Base-by-base conservation (phyloP, 2,113 vertebrate genomes). In the Leucopsar rothschildi region DNA sequence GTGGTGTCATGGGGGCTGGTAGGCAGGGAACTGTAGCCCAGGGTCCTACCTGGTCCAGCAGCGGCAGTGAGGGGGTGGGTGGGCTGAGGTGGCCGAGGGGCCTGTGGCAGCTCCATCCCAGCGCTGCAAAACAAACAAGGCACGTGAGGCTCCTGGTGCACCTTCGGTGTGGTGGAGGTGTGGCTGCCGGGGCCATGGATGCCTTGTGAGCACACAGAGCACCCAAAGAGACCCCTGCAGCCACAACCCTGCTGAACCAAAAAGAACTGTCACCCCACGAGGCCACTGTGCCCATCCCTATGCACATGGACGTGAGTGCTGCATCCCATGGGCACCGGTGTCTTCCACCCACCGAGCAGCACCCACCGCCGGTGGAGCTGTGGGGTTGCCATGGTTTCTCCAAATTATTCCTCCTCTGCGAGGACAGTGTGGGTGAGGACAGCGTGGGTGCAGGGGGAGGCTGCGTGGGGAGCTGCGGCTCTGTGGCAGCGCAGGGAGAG, bases 351-450 rank as follows among this genome's bases (percentile, higher is more conserved):
- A 60, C 47, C 3, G 16, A 12, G 4, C 61, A 68, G 80, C 82
- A 75, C 69, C 82, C 55, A 47, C 69, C 2, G 0, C 55, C 61
- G 3, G 11, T 55, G 76, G 61, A 91, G 11, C 89, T 5, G 11
- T 37, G 29, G 23, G 35, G 97, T 97, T 97, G 91, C 97, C 89
- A 97, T 97, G 96, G 97, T 96, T 96, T 96, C 93, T 49, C 85
- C 27, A 3, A 70, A 71, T 93, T 77, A 82, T 92, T 95, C 93
- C 79, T 93, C 88, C 73, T 91, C 75, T 68, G 14, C 7, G 17
- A 88, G 82, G 80, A 66, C n/a, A 19, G 69, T 8, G 71, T 86
- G 82, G 88, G 82, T 86, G 87, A 55, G 75, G 73, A 52, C n/a
- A 19, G 5, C 10, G 76, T 79, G 75, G 75, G 82, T 82, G 87